Evolutionary conservation across 2,888 invertebrate genomes (phyloP).

Genomic region (Hetaerina titia): DNA sequence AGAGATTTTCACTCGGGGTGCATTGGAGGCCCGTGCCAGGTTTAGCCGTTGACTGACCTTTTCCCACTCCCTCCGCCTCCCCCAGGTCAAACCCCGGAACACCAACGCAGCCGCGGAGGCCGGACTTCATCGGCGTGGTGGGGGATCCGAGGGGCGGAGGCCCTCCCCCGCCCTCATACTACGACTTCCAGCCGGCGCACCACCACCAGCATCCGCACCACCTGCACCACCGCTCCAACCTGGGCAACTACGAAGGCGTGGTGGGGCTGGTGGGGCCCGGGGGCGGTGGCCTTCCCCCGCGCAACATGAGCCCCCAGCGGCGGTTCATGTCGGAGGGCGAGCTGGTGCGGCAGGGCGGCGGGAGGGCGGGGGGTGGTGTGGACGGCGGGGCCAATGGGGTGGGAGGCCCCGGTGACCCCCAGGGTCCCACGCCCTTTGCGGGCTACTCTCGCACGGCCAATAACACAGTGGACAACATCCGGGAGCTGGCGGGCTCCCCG

Average conservation of each 20-base stretch:
- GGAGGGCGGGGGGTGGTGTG: conserved; percentile 79
- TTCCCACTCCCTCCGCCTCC: conserved; percentile 69
- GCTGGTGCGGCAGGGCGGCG: conserved; percentile 80
- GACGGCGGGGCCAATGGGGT: conserved; percentile 75
- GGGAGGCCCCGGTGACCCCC: neutral
- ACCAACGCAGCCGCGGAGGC: conserved; percentile 92
- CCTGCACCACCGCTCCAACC: conserved; percentile 65
- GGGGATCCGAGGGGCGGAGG: conserved; percentile 72
- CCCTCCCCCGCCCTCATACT: conserved; percentile 75
- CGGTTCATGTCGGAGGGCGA: conserved; percentile 91
- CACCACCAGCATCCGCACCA: conserved; percentile 51
- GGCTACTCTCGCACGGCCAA: conserved; percentile 84
- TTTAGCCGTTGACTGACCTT: neutral
- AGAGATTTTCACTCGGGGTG: too few relatives aligned
- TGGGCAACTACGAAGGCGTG: conserved; percentile 48
- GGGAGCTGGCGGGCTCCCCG: conserved; percentile 92
- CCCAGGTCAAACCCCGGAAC: conserved; percentile 94
- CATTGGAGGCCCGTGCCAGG: too few relatives aligned
- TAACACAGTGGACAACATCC: conserved; percentile 88
- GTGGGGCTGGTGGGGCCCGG: conserved; percentile 45
- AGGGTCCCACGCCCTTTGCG: conserved; percentile 68
- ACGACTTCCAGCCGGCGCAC: conserved; percentile 75
- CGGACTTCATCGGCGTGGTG: conserved; percentile 90
- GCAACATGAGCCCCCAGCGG: conserved; percentile 83
- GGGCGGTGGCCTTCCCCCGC: conserved; percentile 74